Evolutionary conservation across 2,797 vertebrate genomes (phyloP).

Genomic region (Galagoides demidoff): DNA sequence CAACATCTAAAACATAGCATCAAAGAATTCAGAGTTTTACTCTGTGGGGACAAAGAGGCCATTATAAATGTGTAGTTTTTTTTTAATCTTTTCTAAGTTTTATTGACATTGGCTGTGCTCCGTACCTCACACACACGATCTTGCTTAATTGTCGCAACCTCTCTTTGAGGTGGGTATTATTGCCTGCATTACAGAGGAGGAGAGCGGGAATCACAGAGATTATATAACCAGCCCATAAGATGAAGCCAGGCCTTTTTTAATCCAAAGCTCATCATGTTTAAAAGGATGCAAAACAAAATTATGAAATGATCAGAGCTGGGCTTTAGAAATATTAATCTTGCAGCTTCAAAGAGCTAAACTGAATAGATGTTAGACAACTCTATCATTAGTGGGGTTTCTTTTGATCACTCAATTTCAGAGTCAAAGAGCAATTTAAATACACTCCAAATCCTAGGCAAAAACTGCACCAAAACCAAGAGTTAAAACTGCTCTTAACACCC

Average conservation of each 20-base stretch:
- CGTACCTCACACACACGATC: neutral
- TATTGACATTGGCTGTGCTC: neutral
- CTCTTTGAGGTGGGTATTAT: neutral
- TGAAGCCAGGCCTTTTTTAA: slow-evolving; percentile 40
- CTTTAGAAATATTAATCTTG: slow-evolving; percentile 47
- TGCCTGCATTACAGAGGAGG: neutral
- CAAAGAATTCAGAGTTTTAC: slow-evolving; percentile 17
- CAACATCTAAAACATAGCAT: neutral
- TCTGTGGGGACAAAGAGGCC: neutral
- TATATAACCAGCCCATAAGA: slow-evolving; percentile 2
- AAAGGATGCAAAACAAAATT: slow-evolving; percentile 49
- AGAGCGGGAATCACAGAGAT: slow-evolving; percentile 17
- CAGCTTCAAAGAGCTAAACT: slow-evolving; percentile 49
- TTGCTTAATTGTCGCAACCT: neutral
- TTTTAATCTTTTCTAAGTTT: neutral
- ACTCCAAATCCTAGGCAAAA: slow-evolving; percentile 37
- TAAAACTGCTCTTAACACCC: slow-evolving; percentile 45
- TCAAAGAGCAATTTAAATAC: slow-evolving; percentile 55
- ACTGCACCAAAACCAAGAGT: slow-evolving; percentile 25
- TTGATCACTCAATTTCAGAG: slow-evolving; percentile 61
- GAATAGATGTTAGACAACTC: neutral
- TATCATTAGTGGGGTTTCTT: slow-evolving; percentile 45
- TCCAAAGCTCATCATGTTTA: slow-evolving; percentile 9
- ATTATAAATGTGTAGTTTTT: neutral
- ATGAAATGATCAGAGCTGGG: slow-evolving; percentile 21